phyloP scores from a whole-genome alignment of 2,888 invertebrate species.

The Ophioninae sp. region DNA sequence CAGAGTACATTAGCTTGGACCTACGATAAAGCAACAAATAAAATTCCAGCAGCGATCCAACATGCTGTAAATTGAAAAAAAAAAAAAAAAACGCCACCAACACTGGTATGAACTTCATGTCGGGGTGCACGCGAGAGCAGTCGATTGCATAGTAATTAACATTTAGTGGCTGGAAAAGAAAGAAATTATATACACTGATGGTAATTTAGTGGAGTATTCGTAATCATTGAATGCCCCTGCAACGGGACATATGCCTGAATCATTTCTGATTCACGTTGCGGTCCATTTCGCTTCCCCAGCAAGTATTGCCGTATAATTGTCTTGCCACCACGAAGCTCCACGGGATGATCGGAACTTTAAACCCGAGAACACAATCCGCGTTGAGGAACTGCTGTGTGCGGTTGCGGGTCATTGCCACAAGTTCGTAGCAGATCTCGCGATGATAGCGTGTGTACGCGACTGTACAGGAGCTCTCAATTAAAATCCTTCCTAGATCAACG shows the following conservation, averaged over 20 bases:
- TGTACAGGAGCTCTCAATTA: conserved; percentile 68
- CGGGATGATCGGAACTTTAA: conserved; percentile 73
- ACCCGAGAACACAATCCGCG: conserved; percentile 18
- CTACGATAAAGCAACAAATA: conserved; percentile 14
- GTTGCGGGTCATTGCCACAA: conserved; percentile 77
- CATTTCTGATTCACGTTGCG: conserved; percentile 57
- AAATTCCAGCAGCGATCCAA: conserved; percentile 30
- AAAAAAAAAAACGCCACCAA: conserved; percentile 20
- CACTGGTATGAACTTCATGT: conserved; percentile 13
- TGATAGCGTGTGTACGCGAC: conserved; percentile 69
- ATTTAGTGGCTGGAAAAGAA: conserved; percentile 9
- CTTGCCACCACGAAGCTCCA: conserved; percentile 66
- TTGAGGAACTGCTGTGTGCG: conserved; percentile 61
- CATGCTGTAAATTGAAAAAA: conserved; percentile 27
- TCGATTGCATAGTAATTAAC: conserved; percentile 28
- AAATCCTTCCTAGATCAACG: conserved; percentile 64
- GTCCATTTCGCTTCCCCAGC: conserved; percentile 31
- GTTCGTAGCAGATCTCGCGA: conserved; percentile 74
- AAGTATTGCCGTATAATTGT: conserved; percentile 43
- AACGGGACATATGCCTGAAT: conserved; percentile 41
- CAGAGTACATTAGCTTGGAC: neutral
- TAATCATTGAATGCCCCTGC: conserved; percentile 39
- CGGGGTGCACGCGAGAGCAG: conserved; percentile 18
- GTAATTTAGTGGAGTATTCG: conserved; percentile 48
- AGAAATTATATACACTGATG: conserved; percentile 36